These are phyloP conservation scores for Desmophyllum pertusum DNA, from an alignment of 92 coral and sea anemone genomes.

Conservation along the genomic window DNA sequence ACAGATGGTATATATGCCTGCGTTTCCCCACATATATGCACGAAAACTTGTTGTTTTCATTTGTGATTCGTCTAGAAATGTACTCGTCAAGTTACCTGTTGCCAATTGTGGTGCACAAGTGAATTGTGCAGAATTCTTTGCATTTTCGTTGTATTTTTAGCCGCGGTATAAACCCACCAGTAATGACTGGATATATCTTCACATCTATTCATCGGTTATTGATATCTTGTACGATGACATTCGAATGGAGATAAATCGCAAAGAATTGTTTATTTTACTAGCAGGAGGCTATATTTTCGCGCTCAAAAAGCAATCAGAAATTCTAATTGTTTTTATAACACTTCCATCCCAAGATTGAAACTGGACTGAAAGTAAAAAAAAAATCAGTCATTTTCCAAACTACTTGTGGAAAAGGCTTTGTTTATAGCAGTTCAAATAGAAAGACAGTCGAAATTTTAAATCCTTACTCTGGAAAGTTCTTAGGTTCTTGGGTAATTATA, in stretches of 20 bases:
- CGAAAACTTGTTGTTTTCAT: not conserved
- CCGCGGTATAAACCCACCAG: not conserved
- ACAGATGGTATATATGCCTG: slow-evolving; percentile 8
- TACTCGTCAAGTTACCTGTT: not conserved
- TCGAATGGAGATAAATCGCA: slow-evolving; percentile 11
- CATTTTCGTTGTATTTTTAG: slow-evolving; percentile 6
- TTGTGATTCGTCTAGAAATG: not conserved
- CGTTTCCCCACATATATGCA: not conserved
- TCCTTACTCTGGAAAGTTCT: not conserved
- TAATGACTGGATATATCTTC: slow-evolving; percentile 16
- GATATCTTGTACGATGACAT: slow-evolving; percentile 22
- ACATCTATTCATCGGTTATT: slow-evolving; percentile 14
- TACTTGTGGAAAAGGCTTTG: not conserved
- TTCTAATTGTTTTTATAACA: slow-evolving; percentile 23
- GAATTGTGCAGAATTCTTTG: not conserved
- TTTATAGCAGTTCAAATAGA: not conserved
- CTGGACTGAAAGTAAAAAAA: not conserved
- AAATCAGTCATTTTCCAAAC: not conserved
- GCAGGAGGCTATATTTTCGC: slow-evolving; percentile 6
- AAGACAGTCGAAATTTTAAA: not conserved
- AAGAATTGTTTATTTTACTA: slow-evolving; percentile 20
- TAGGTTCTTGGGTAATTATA: too few relatives aligned
- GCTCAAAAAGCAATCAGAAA: slow-evolving; percentile 20
- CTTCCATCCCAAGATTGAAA: not conserved
- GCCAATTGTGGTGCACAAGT: not conserved